A percentile compares a stretch with the other conserved stretches of the same genome.
Conservation (phyloP, 2,113 vertebrate genomes). For the Leptobrachium ailaonicum region DNA sequence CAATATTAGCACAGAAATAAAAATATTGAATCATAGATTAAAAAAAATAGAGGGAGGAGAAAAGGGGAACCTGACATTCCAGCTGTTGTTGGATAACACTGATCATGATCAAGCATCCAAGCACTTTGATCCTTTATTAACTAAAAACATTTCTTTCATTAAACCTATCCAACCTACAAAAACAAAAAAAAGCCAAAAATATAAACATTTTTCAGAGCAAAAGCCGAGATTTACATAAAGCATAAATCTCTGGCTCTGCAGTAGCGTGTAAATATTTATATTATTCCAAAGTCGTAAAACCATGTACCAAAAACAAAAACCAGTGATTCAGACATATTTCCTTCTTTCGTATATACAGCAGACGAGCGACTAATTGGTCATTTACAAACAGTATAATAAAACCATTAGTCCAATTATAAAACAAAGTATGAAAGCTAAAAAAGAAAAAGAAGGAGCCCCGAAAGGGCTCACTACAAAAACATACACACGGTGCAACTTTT, state of each 20-base stretch:
- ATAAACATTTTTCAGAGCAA: not conserved
- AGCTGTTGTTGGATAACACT: not conserved
- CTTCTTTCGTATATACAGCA: not conserved
- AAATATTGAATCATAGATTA: too few relatives aligned
- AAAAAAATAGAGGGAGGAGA: too few relatives aligned
- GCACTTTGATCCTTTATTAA: not conserved
- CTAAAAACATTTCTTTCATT: not conserved
- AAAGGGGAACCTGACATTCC: too few relatives aligned
- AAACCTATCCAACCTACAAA: not conserved
- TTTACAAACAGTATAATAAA: not conserved
- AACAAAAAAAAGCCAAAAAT: not conserved
- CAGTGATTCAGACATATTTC: constrained; percentile 28
- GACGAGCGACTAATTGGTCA: not conserved
- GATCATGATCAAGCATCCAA: not conserved
- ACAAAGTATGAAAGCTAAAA: too few relatives aligned
- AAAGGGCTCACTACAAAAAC: too few relatives aligned
- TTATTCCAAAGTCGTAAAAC: constrained; percentile 25
- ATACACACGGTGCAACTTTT: too few relatives aligned
- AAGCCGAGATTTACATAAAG: constrained; percentile 5
- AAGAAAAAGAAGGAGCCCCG: too few relatives aligned
- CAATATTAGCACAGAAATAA: too few relatives aligned
- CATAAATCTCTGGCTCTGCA: constrained; percentile 14
- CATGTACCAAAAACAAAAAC: not conserved
- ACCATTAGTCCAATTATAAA: not conserved
- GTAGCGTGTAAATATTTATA: constrained; percentile 34